phyloP scores from a whole-genome alignment of 2,113 vertebrate genomes.

The Papio anubis region DNA sequence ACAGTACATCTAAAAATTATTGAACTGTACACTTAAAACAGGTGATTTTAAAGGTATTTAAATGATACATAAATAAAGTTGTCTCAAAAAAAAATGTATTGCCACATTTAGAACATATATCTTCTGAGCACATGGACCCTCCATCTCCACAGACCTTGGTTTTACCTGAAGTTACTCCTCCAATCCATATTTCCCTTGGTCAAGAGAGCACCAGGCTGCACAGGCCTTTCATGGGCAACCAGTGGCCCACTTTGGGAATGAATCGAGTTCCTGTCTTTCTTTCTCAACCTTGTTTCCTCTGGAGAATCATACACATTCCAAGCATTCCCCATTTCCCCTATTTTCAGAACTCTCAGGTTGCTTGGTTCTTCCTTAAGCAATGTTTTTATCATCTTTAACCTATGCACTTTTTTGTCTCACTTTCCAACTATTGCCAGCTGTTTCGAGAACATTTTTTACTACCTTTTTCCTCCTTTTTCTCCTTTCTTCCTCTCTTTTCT shows the following conservation, averaged over 20 bases:
- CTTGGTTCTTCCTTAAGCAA: not conserved
- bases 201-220: not conserved
- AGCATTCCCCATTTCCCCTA: not conserved
- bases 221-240: not conserved
- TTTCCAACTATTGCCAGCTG: not conserved
- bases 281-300: not conserved
- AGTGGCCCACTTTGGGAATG: not conserved
- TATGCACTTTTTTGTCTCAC: not conserved
- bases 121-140: not conserved
- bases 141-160: not conserved
- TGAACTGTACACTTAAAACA: not conserved
- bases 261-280: not conserved
- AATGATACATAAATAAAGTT: not conserved
- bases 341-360: not conserved
- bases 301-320: no score
- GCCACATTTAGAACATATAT: not conserved
- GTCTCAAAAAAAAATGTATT: not conserved
- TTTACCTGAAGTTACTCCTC: not conserved
- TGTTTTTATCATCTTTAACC: not conserved
- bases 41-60: not conserved
- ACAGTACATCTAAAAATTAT: not conserved
- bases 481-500: not conserved
- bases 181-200: fast-evolving
- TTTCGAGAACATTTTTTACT: not conserved
- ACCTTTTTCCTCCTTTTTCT: not conserved